Conservation (phyloP, 2,888 invertebrate genomes). For the Lepidocyrtinus sp. region DNA sequence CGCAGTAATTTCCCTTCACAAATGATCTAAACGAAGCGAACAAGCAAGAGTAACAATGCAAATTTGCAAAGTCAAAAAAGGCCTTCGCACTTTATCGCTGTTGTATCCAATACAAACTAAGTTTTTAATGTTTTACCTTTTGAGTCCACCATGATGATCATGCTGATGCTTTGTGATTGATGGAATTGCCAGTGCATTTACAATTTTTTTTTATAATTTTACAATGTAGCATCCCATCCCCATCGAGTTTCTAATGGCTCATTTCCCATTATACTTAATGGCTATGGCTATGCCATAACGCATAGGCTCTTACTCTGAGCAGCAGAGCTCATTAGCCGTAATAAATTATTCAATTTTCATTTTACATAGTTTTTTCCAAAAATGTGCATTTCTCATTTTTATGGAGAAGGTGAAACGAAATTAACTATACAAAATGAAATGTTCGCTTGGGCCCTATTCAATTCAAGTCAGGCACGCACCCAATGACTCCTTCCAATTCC, state of each 20-base stretch:
- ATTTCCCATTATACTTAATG: conserved; percentile 9
- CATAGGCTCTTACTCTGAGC: too few species aligned
- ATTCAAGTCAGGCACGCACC: neutral
- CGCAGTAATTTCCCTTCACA: neutral
- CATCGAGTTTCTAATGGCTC: neutral
- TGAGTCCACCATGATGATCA: too few species aligned
- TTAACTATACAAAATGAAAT: too few species aligned
- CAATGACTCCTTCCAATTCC: neutral
- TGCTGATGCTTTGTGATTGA: neutral
- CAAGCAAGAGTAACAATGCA: neutral
- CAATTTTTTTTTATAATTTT: too few species aligned
- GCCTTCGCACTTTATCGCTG: conserved; percentile 6
- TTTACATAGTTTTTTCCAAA: neutral
- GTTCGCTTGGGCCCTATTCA: too few species aligned
- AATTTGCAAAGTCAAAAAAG: neutral
- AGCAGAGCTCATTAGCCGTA: too few species aligned
- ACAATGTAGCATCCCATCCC: conserved; percentile 1
- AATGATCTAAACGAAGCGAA: neutral
- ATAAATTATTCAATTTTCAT: conserved; percentile 7
- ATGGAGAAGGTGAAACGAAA: neutral
- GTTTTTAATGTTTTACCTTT: too few species aligned
- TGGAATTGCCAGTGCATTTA: too few species aligned
- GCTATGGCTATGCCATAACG: too few species aligned
- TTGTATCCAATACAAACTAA: too few species aligned
- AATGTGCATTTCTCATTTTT: neutral